Evolutionary conservation across 1,140 invertebrate species (phyloP), one percentile per base, ranked within the genome.

Genomic region (Ridgeia piscesae): DNA sequence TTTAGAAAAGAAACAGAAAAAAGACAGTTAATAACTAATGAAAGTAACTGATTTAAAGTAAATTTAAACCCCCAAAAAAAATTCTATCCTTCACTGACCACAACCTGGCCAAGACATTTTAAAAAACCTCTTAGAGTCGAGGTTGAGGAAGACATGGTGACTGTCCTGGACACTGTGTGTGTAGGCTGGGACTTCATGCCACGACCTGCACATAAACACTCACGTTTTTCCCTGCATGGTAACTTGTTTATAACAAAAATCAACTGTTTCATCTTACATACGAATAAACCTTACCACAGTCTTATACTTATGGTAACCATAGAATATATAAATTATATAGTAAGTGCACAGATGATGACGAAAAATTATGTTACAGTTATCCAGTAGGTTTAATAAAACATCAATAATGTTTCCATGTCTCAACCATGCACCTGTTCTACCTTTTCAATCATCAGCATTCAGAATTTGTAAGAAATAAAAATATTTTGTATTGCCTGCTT

Each of bases 51-150:
- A 77, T 77, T 77, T 8, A 21, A 77, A 1, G 17, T 27, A 2
- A 77, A 77, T 17, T 14, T 2, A 77, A 21, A 9, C 14, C 58
- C n/a, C n/a, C n/a, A n/a, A n/a, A 77, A 21, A 77, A 11, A 77
- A 8, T 14, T 77, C 58, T 31, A 21, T 4, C 58, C 4, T 77
- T 9, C 27, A 94, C 96, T 94, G 94, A 97, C 96, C 93, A 99
- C 99, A 48, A 99, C 99, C 99, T 34, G 99, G 99, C 42, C n/a
- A n/a, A 99, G 96, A 96, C 99, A 99, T 95, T 99, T n/a, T n/a
- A n/a, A n/a, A 99, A 96, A 99, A 99, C 95, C 99, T 98, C 91
- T 99, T 96, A 0, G 99, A 99, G 93, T 99, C 98, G 77, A 99
- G 96, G 97, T 99, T 99, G 0, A 99, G 96, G 96, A 98, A 99